phyloP scores from a whole-genome alignment of 2,888 invertebrate species.

The Blastobasis lacticolella region DNA sequence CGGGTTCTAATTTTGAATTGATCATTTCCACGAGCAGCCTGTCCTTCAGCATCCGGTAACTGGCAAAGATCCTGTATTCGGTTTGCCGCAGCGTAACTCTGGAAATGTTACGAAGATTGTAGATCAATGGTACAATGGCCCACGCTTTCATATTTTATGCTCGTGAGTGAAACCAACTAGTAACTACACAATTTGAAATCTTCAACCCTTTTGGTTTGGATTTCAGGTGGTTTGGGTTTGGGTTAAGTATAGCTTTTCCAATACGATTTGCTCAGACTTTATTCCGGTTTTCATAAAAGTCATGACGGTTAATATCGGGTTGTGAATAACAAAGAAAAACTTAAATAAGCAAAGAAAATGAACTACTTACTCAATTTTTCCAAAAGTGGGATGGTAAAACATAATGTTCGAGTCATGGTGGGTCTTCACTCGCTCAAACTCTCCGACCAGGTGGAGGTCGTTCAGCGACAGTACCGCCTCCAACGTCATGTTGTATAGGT shows the following conservation, averaged over 20 bases:
- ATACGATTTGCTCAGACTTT: too few species aligned
- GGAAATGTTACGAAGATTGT: constrained; percentile 7
- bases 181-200: too few species aligned
- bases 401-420: constrained; percentile 26
- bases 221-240: too few species aligned
- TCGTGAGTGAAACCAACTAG: too few species aligned
- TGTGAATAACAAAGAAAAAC: too few species aligned
- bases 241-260: too few species aligned
- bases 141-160: too few species aligned
- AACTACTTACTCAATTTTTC: constrained; percentile 42
- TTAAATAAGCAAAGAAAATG: too few species aligned
- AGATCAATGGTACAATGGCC: too few species aligned
- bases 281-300: too few species aligned
- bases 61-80: constrained; percentile 40
- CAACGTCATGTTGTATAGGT: constrained; percentile 35
- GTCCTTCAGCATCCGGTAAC: constrained; percentile 38
- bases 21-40: constrained; percentile 37
- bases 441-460: constrained; percentile 46
- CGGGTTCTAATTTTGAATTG: constrained; percentile 19
- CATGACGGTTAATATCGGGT: too few species aligned
- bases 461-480: constrained; percentile 29
- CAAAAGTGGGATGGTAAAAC: constrained; percentile 39
- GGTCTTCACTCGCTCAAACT: constrained; percentile 39
- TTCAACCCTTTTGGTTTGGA: too few species aligned
- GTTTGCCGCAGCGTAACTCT: constrained; percentile 47